A percentile compares a stretch with the other conserved stretches of the same genome.
phyloP scores from a whole-genome alignment of 2,113 vertebrate genomes.

The cattle (Bos taurus) region DNA sequence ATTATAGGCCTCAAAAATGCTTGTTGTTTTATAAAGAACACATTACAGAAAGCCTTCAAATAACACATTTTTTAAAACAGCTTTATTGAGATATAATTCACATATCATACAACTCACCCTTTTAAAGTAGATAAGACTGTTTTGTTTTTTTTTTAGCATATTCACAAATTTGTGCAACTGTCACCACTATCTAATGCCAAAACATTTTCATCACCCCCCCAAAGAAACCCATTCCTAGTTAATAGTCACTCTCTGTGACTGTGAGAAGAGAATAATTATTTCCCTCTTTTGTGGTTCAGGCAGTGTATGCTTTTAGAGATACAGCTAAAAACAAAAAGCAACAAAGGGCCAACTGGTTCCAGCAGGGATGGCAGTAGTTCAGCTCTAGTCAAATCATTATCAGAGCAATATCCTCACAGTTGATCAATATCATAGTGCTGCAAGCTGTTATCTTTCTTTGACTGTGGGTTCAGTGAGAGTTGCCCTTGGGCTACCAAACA shows the following conservation, averaged over 20 bases:
- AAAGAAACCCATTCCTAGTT: not conserved
- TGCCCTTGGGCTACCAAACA: not conserved
- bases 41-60: not conserved
- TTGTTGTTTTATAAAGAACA: not conserved
- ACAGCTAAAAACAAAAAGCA: not conserved
- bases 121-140: not conserved
- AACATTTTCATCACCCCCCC: not conserved
- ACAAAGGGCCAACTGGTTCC: not conserved
- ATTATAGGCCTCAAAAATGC: not conserved
- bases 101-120: not conserved
- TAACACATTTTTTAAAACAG: not conserved
- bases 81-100: not conserved
- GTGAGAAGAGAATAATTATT: constrained; percentile 1
- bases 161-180: not conserved
- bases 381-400: not conserved
- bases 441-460: not conserved
- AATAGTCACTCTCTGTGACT: not conserved
- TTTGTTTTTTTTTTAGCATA: not conserved
- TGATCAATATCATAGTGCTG: not conserved
- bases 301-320: not conserved
- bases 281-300: not conserved
- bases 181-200: not conserved
- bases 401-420: not conserved
- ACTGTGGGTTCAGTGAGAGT: not conserved
- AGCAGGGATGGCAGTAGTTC: not conserved